Evolutionary conservation across 2,888 invertebrate genomes (phyloP), one percentile per base, ranked within the genome.

Genomic region (Selenia dentaria): DNA sequence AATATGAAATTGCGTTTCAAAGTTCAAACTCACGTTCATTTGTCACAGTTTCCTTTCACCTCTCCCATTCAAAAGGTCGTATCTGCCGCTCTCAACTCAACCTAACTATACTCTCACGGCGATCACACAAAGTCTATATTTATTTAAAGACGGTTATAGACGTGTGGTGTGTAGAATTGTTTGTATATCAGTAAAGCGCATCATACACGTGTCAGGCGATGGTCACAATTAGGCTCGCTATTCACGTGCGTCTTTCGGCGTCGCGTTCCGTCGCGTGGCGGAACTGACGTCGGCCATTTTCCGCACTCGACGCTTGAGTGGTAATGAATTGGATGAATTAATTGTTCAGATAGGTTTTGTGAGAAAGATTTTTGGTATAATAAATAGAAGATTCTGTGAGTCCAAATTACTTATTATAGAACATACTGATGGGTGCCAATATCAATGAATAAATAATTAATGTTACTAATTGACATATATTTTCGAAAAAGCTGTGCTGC

Each of bases 221-320:
- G 71, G 76, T 72, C 70, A 71, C 84, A 84, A 87, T 88, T 87
- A 88, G 85, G 75, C 68, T 50, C 69, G 70, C 76, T 79, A 82
- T 83, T 86, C 81, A 79, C 63, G 62, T 64, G 69, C 64, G 62
- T 57, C 61, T 55, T 50, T 55, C 54, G 62, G 6, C 57, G 62
- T 59, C 62, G 35, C 55, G 52, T 59, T 62, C 33, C 56, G 52
- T 49, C 55, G 65, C 62, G 56, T 59, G 58, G 35, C 55, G 49
- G 26, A 48, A 26, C 43, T 28, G 59, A 57, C 55, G 62, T 32
- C 57, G 46, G 59, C 52, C 67, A 66, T 67, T 71, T 55, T 60
- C 59, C 42, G 68, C 77, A 70, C 67, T 67, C 52, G 47, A 59
- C 74, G 76, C 74, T 74, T 57, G 67, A 73, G 59, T 80, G 72